Conservation (phyloP, 1,140 invertebrate genomes). For the Magallana angulata region DNA sequence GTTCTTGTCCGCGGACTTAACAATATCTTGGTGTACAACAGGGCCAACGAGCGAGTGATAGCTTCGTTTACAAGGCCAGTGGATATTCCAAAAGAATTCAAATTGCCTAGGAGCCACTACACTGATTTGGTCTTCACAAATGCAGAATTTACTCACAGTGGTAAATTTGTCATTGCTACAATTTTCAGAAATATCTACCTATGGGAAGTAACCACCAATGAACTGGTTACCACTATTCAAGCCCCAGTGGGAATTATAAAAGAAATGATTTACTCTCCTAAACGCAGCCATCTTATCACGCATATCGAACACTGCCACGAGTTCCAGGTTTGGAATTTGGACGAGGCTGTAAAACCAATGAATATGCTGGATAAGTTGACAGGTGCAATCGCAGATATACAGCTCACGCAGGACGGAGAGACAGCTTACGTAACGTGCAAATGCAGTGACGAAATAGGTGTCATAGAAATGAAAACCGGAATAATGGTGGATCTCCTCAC, state of each 20-base stretch:
- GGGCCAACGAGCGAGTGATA: slow-evolving; percentile 66
- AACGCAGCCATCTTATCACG: slow-evolving; percentile 70
- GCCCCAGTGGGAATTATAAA: slow-evolving; percentile 76
- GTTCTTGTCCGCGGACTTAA: slow-evolving; percentile 69
- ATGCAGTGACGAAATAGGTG: slow-evolving; percentile 76
- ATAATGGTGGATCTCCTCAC: slow-evolving; percentile 76
- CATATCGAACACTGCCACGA: slow-evolving; percentile 62
- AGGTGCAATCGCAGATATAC: slow-evolving; percentile 65
- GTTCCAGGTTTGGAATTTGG: slow-evolving; percentile 76
- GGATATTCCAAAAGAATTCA: slow-evolving; percentile 75
- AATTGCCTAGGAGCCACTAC: slow-evolving; percentile 71
- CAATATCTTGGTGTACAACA: slow-evolving; percentile 72
- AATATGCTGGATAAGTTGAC: slow-evolving; percentile 73
- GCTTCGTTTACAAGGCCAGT: slow-evolving; percentile 67
- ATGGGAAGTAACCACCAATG: slow-evolving; percentile 68
- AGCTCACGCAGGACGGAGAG: slow-evolving; percentile 64
- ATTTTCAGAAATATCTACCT: slow-evolving; percentile 77
- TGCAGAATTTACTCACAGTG: slow-evolving; percentile 73
- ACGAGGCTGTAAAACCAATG: slow-evolving; percentile 67
- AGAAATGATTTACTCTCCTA: slow-evolving; percentile 64
- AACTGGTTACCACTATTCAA: slow-evolving; percentile 69
- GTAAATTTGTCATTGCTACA: slow-evolving; percentile 70
- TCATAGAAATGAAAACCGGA: slow-evolving; percentile 76
- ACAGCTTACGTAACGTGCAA: slow-evolving; percentile 71
- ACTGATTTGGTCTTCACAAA: slow-evolving; percentile 69